Evolutionary conservation across 1,140 invertebrate species (phyloP), one percentile per base, ranked within the genome.

Genomic region (Pogonomyrmex californicus): DNA sequence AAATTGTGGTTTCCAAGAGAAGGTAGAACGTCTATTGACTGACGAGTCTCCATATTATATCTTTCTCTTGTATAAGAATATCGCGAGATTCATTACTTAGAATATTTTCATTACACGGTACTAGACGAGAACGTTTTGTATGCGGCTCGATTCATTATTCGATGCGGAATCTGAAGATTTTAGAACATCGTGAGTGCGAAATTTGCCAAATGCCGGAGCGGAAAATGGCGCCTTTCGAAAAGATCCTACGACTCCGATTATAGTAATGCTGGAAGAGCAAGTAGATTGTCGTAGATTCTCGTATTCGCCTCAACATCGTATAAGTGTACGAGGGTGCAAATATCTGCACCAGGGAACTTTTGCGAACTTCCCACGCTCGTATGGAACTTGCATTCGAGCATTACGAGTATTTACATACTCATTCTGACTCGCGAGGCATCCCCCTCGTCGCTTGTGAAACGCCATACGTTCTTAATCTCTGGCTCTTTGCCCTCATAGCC

Each of bases 321-420:
- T 56, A 65, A 17, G 56, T 23, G 30, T 12, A 65, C 51, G 77
- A 49, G 62, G 88, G 60, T 49, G 88, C 85, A 87, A 90, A 90
- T 87, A 87, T 77, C 85, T 66, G 68, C 86, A 58, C 17, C 60
- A 1, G 12, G 33, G 17, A 87, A 79, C 81, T 87, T 85, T 63
- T 56, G 41, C 65, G 49, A 89, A 87, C 85, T 87, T 71, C 63
- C 38, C 58, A 60, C 56, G 62, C 62, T 81, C 65, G 49, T 76
- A 49, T 30, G 49, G 63, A 47, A 77, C 68, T 71, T 63, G 54
- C 85, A 49, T 70, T 38, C 51, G 33, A 81, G 47, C 63, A 79
- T 66, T 63, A 41, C n/a, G 56, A 60, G 60, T 88, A 89, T 89
- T 89, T 89, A 86, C 87, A 49, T 86, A 86, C 51, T 56, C 76